Conservation (phyloP, 2,113 vertebrate species). For the Lethenteron reissneri region DNA sequence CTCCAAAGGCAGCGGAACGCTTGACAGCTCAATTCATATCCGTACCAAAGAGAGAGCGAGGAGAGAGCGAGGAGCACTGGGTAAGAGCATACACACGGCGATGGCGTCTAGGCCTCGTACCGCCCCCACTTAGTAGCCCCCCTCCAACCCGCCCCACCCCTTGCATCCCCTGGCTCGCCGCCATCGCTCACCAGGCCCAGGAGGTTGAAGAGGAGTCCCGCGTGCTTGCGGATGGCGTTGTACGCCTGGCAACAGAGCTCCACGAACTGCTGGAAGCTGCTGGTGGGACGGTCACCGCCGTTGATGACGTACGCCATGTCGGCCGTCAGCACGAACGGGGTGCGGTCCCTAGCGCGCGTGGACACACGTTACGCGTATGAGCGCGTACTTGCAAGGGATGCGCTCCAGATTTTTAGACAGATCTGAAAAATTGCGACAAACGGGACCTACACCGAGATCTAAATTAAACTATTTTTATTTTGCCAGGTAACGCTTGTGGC, state of each 20-base stretch:
- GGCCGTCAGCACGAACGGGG: conserved; percentile 86
- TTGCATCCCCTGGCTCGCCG: conserved; percentile 12
- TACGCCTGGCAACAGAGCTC: conserved; percentile 95
- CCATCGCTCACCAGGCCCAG: conserved; percentile 55
- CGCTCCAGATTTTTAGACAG: too few relatives aligned
- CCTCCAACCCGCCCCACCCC: conserved; percentile 12
- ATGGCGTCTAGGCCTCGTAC: background rate
- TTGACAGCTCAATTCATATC: too few relatives aligned
- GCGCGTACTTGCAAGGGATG: too few relatives aligned
- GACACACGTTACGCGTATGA: background rate
- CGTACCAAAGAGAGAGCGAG: too few relatives aligned
- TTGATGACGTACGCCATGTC: conserved; percentile 99
- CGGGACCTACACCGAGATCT: too few relatives aligned
- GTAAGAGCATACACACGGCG: too few relatives aligned
- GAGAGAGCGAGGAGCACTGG: too few relatives aligned
- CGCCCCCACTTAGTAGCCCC: conserved; percentile 14
- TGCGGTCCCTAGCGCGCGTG: conserved; percentile 45
- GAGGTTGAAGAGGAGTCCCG: conserved; percentile 88
- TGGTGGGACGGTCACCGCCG: conserved; percentile 79
- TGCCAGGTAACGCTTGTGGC: too few relatives aligned
- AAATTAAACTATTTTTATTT: too few relatives aligned
- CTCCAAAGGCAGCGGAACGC: too few relatives aligned
- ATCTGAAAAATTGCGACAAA: too few relatives aligned
- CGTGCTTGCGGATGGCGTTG: conserved; percentile 91
- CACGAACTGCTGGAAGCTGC: conserved; percentile 91